Conservation (phyloP, 2,113 vertebrate species). For the Paracanthobrama guichenoti region DNA sequence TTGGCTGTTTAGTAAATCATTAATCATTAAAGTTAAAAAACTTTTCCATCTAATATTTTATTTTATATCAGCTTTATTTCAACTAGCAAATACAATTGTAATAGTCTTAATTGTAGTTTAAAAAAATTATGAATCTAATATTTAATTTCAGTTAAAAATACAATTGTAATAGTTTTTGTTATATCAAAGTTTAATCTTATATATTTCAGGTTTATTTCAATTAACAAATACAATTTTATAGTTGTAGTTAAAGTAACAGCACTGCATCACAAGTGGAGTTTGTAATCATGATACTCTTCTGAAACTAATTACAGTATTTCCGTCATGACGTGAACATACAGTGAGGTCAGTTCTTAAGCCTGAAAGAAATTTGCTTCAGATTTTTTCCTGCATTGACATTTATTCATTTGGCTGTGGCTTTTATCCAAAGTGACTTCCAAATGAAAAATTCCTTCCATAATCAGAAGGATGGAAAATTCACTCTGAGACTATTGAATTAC, state of each 20-base stretch:
- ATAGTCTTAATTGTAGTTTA: no score
- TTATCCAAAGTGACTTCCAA: constrained; percentile 25
- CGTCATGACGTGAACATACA: not conserved
- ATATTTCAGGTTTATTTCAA: no score
- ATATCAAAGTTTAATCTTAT: no score
- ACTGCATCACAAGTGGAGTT: not conserved
- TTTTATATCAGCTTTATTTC: no score
- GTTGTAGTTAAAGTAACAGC: not conserved
- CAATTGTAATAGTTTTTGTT: no score
- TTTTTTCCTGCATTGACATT: not conserved
- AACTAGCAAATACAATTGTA: no score
- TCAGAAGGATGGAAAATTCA: not conserved
- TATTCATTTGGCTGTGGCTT: not conserved
- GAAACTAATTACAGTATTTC: not conserved
- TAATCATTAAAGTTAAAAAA: no score
- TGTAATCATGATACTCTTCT: not conserved
- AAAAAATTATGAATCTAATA: no score
- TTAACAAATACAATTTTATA: no score
- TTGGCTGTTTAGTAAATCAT: no score
- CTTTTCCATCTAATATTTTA: no score
- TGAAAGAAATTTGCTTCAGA: not conserved
- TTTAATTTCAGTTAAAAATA: no score
- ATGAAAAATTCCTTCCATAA: constrained; percentile 24
- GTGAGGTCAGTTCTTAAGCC: not conserved
- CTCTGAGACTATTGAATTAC: constrained; percentile 28